A percentile compares a stretch with the other conserved stretches of the same genome.
phyloP scores from a whole-genome alignment of 2,113 vertebrate species.

The Hipposideros armiger region DNA sequence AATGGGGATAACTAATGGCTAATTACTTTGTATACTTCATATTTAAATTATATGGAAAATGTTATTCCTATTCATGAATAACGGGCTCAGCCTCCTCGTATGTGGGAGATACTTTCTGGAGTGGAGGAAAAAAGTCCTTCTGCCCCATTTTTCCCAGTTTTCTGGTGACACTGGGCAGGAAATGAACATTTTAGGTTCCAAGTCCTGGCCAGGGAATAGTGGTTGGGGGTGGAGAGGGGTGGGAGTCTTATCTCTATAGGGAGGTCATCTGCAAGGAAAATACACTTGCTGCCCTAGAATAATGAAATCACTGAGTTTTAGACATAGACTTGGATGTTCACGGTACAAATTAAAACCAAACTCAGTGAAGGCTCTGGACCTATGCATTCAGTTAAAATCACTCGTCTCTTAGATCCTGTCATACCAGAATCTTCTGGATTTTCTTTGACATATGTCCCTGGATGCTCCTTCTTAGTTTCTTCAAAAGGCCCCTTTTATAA shows the following conservation, averaged over 20 bases:
- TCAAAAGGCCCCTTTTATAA: background rate
- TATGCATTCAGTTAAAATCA: background rate
- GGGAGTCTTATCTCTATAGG: background rate
- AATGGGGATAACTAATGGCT: background rate
- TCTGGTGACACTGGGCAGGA: background rate
- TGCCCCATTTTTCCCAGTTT: background rate
- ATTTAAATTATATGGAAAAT: constrained; percentile 25
- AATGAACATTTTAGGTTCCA: background rate
- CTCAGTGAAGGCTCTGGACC: background rate
- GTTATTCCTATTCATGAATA: background rate
- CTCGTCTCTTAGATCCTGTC: background rate
- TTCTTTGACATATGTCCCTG: background rate
- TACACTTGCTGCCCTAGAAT: background rate
- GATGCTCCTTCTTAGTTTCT: background rate
- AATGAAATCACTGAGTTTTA: background rate
- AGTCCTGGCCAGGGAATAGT: background rate
- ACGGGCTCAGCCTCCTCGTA: background rate
- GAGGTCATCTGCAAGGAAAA: background rate
- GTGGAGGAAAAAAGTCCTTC: background rate
- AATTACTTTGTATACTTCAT: background rate
- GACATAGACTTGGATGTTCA: background rate
- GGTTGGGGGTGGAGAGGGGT: background rate
- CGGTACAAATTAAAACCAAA: background rate
- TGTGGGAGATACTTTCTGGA: background rate
- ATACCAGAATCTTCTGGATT: background rate